These are phyloP conservation scores for Crypturellus undulatus DNA, from an alignment of 2,113 vertebrate genomes.

Conservation along the genomic window DNA sequence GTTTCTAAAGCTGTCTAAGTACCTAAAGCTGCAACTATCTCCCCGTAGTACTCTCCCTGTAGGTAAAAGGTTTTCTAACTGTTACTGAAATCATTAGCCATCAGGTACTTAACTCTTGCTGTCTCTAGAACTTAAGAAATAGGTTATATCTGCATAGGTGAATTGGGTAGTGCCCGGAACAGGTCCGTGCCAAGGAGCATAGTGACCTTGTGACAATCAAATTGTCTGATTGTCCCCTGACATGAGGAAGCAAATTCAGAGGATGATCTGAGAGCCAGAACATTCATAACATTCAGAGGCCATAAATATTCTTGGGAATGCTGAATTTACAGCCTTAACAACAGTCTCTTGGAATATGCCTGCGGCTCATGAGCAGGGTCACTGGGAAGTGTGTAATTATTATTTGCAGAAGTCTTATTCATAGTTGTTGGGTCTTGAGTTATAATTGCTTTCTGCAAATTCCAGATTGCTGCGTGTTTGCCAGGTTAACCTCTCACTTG, in stretches of 20 bases:
- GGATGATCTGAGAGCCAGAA: background rate
- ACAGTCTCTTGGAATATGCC: background rate
- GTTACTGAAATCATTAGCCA: background rate
- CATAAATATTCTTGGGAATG: background rate
- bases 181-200: background rate
- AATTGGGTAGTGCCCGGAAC: background rate
- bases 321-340: background rate
- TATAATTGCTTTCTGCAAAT: background rate
- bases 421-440: background rate
- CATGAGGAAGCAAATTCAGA: background rate
- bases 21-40: background rate
- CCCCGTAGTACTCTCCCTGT: background rate
- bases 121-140: background rate
- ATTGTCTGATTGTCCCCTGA: background rate
- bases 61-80: background rate
- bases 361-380: background rate
- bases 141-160: no score
- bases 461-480: background rate
- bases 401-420: background rate
- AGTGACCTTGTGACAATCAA: background rate
- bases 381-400: background rate
- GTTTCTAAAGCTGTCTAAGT: background rate
- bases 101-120: background rate
- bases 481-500: background rate
- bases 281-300: background rate